These are phyloP conservation scores for Portunus trituberculatus DNA, from an alignment of 1,140 invertebrate genomes.

Conservation along the genomic window DNA sequence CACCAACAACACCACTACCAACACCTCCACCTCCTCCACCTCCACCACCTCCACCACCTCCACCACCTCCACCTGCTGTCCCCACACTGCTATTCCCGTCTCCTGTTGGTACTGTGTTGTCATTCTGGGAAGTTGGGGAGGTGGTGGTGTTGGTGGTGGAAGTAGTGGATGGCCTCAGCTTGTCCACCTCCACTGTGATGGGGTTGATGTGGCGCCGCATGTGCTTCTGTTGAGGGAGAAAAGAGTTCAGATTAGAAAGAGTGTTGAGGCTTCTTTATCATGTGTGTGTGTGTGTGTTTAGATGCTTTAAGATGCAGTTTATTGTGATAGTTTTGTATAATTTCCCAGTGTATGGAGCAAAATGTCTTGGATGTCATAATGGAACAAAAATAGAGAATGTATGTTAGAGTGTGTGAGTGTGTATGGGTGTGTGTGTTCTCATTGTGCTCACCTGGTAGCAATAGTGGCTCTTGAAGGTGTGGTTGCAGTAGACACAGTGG, in stretches of 20 bases:
- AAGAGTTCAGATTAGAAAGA: neutral
- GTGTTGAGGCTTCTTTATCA: neutral
- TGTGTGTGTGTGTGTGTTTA: neutral
- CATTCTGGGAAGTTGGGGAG: constrained; percentile 70
- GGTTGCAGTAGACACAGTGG: constrained; percentile 88
- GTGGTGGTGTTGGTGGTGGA: neutral
- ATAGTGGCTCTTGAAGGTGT: constrained; percentile 90
- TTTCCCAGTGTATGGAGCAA: no score
- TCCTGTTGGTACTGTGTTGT: neutral
- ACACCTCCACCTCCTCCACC: neutral
- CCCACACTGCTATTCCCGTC: neutral
- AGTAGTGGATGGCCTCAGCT: constrained; percentile 13
- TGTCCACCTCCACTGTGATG: constrained; percentile 79
- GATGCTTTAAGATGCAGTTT: neutral
- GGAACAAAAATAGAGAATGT: neutral
- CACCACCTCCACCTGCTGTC: neutral
- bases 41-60: neutral
- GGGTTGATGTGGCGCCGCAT: constrained; percentile 86
- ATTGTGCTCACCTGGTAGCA: constrained; percentile 83
- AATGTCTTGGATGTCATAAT: no score
- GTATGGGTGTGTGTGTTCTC: no score
- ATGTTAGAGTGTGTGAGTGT: no score
- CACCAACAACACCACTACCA: neutral
- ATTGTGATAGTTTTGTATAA: constrained; percentile 10
- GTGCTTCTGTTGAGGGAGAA: constrained; percentile 83